Evolutionary conservation across 2,888 invertebrate genomes (phyloP), one percentile per base, ranked within the genome.

Genomic region (Beris chalybata): DNA sequence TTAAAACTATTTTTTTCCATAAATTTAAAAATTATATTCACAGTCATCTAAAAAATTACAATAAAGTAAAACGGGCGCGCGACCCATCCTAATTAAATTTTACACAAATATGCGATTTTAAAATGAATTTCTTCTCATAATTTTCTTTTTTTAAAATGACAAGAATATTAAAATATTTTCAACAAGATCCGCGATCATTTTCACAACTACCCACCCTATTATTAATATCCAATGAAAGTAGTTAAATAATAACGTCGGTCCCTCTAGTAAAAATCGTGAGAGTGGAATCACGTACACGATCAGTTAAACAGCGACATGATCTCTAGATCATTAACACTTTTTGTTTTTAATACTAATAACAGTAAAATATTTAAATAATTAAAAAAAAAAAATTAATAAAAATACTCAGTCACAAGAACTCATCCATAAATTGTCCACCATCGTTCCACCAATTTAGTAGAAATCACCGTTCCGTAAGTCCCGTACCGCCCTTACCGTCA

Each of bases 401-500:
- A 50, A 67, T 69, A 67, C 65, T 69, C 69, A 69, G 69, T 69
- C 69, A 69, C 69, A 69, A 69, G 44, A 69, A 69, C 30, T 69
- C 69, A 63, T 69, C 65, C 69, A 67, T 67, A 63, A 67, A 69
- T 54, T 69, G 64, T 50, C 69, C 50, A 38, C 64, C 64, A 12
- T 53, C 64, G 15, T 38, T 31, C 72, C 73, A 74, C 72, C 73
- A 74, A 59, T 71, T 69, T n/a, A 72, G 75, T 72, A 74, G 70
- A 72, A 79, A 79, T 79, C 79, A 80, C 79, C 79, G 78, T 65
- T 79, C 79, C 69, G 77, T 75, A 12, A 77, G 74, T 15, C 66
- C 66, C n/a, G 66, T 15, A 0, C 64, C 57, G 12, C 58, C 58
- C 3, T 31, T 48, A 70, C 66, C 29, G 47, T 45, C 57, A 9